Base-by-base conservation (phyloP, 2,797 vertebrate genomes). In the Acipenser ruthenus region DNA sequence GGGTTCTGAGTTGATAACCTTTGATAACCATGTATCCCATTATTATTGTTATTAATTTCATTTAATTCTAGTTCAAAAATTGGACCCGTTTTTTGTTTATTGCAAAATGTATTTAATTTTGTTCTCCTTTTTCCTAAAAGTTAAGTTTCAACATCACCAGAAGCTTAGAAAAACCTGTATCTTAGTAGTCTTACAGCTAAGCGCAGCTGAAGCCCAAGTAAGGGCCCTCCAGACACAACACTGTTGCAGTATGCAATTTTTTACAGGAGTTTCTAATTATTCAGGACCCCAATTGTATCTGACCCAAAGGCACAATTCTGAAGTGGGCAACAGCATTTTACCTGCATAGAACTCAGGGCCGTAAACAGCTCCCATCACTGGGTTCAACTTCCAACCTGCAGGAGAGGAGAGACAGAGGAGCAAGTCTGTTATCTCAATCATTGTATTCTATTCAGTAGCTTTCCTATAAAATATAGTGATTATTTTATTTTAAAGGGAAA, bases 331-430 rank as follows among this genome's bases (percentile, higher is more conserved):
- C 51, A 50, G 68, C 52, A 66, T 75, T 7, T 89, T 91, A 98
- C 96, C 96, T 76, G 96, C 91, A 73, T 98, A 98, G 83, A 98
- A 92, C 80, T 98, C 96, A 3, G 95, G 96, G 77, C 95, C 90
- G 1, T 97, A 98, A 83, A 98, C 96, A 2, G 95, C 93, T 77
- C 96, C 96, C 8, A 97, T 94, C 77, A 98, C 94, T 0, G 96
- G 96, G 73, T 97, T 98, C 80, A 98, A 88, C 87, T 98, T 98
- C 96, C 96, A 98, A 80, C 94, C 96, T 98, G 78, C 0, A 50
- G 13, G 13, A 47, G 37, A 37, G 37, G 37, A 37, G 9, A 66
- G 48, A 60, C 65, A 69, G 23, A 13, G 37, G 9, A 53, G 6
- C 11, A 65, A n/a, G 37, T 5, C 37, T 37, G 37, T 37, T 37